Evolutionary conservation across 2,888 invertebrate genomes (phyloP).

Genomic region (Euzetes globulus): DNA sequence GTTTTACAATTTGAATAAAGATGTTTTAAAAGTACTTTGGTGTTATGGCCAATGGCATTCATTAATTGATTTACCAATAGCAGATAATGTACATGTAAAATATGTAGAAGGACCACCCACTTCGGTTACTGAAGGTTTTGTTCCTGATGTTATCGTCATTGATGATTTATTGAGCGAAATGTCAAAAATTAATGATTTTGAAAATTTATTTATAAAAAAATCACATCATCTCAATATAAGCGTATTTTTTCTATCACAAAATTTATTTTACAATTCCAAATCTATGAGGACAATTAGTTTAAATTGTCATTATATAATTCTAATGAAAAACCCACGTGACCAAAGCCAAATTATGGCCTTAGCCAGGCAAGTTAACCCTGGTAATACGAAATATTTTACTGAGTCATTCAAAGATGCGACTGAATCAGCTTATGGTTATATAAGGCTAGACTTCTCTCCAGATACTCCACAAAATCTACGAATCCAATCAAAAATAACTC

Average conservation of each 20-base stretch:
- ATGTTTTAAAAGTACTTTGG: slow-evolving; percentile 24
- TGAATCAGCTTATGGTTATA: slow-evolving; percentile 4
- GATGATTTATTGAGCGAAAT: slow-evolving; percentile 34
- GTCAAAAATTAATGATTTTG: slow-evolving; percentile 8
- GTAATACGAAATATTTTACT: slow-evolving; percentile 1
- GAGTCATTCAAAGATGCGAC: slow-evolving; percentile 30
- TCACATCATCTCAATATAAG: slow-evolving; percentile 31
- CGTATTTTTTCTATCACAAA: slow-evolving; percentile 35
- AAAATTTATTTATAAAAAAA: slow-evolving; percentile 34
- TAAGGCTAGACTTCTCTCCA: not conserved
- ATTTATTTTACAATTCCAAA: slow-evolving; percentile 26
- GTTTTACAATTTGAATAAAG: slow-evolving; percentile 6
- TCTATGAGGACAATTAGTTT: slow-evolving; percentile 33
- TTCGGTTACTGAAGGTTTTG: not conserved
- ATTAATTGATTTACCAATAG: not conserved
- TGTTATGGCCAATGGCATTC: slow-evolving; percentile 30
- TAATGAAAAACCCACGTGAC: slow-evolving; percentile 34
- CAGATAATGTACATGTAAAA: not conserved
- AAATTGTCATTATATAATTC: slow-evolving; percentile 33
- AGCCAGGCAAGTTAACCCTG: slow-evolving; percentile 30
- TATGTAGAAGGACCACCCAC: not conserved
- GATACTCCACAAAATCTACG: not conserved
- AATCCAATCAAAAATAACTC: not conserved
- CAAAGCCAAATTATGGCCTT: slow-evolving; percentile 17
- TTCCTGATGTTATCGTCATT: slow-evolving; percentile 18